These are phyloP conservation scores for Harmothoe impar DNA, from an alignment of 2,888 invertebrate species.

Conservation along the genomic window DNA sequence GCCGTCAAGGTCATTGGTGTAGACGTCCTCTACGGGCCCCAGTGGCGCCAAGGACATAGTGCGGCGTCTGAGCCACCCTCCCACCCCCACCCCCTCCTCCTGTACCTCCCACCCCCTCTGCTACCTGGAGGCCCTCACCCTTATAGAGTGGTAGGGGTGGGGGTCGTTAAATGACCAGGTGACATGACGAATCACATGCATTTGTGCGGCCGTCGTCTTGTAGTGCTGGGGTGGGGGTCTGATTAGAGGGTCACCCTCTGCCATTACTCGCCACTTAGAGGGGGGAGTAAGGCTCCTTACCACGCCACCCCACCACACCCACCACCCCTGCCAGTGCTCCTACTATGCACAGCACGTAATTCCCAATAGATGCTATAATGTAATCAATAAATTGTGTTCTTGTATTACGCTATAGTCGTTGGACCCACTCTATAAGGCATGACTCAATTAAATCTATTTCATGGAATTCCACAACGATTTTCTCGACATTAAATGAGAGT, in stretches of 20 bases:
- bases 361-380: background rate
- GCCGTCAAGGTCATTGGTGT: slow-evolving; percentile 8
- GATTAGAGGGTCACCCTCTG: background rate
- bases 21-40: slow-evolving; percentile 6
- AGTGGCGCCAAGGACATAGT: slow-evolving; percentile 18
- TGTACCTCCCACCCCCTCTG: background rate
- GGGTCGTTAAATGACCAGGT: slow-evolving; percentile 37
- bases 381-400: too few relatives aligned
- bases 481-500: too few relatives aligned
- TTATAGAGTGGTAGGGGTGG: background rate
- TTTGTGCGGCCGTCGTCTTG: slow-evolving; percentile 13
- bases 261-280: background rate
- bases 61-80: background rate
- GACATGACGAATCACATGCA: slow-evolving; percentile 39
- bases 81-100: too few relatives aligned
- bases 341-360: background rate
- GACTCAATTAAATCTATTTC: too few relatives aligned
- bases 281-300: background rate
- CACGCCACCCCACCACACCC: background rate
- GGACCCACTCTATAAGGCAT: too few relatives aligned
- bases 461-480: too few relatives aligned
- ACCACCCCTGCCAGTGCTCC: background rate
- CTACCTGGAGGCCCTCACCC: background rate
- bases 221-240: background rate
- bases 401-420: too few relatives aligned